phyloP scores from a whole-genome alignment of 2,888 invertebrate species.

The Diabrotica balteata region DNA sequence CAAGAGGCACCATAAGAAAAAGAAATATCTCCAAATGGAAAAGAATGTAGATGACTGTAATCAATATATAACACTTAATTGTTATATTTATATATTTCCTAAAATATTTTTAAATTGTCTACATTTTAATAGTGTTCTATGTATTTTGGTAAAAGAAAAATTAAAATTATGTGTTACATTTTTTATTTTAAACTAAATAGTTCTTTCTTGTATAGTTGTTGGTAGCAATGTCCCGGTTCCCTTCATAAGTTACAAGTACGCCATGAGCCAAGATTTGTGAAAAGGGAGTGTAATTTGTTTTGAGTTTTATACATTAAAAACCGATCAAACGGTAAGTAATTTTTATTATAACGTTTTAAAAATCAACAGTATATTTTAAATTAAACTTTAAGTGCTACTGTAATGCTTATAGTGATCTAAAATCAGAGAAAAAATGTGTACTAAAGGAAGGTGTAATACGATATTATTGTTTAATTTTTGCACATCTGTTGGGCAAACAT shows the following conservation, averaged over 20 bases:
- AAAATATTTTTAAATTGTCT: too few relatives aligned
- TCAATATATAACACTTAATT: neutral
- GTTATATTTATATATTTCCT: too few relatives aligned
- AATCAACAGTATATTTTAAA: slow-evolving; percentile 1
- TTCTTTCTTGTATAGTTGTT: slow-evolving; percentile 13
- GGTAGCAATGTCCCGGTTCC: slow-evolving; percentile 35
- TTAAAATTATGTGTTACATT: neutral
- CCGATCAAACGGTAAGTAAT: slow-evolving; percentile 34
- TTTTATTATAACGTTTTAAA: neutral
- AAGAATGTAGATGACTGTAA: neutral
- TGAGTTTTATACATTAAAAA: slow-evolving; percentile 45
- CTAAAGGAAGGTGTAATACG: slow-evolving; percentile 16
- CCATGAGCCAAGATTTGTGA: slow-evolving; percentile 58
- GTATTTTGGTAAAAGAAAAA: too few relatives aligned
- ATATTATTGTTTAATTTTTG: slow-evolving; percentile 22
- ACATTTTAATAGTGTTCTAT: too few relatives aligned
- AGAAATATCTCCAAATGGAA: slow-evolving; percentile 5
- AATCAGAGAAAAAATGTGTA: slow-evolving; percentile 22
- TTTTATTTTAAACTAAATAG: neutral
- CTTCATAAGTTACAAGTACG: slow-evolving; percentile 47
- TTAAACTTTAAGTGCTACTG: neutral
- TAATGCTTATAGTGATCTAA: neutral
- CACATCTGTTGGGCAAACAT: slow-evolving; percentile 2
- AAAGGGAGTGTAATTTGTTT: slow-evolving; percentile 58
- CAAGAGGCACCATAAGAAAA: slow-evolving; percentile 18